Conservation (phyloP, 2,888 invertebrate species). For the Shargacucullia verbasci region DNA sequence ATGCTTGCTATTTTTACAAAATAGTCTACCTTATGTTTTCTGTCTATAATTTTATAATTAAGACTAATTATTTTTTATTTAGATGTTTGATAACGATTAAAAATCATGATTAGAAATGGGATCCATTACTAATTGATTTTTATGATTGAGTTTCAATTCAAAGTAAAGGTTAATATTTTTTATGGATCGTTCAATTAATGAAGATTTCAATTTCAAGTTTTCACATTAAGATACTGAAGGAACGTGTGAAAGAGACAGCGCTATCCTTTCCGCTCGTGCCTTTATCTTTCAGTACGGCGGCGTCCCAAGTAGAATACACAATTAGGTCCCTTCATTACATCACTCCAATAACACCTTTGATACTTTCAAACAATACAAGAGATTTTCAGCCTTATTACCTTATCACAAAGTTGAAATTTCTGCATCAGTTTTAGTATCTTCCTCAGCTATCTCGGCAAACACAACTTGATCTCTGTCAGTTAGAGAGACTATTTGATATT, state of each 20-base stretch:
- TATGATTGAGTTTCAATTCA: slow-evolving; percentile 16
- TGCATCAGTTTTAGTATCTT: slow-evolving; percentile 56
- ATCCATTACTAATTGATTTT: slow-evolving; percentile 6
- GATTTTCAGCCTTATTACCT: slow-evolving; percentile 50
- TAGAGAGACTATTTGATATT: slow-evolving; percentile 78
- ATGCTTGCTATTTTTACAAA: background rate
- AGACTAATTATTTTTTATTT: no score
- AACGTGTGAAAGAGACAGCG: slow-evolving; percentile 66
- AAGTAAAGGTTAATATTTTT: slow-evolving; percentile 7
- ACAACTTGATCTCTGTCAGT: slow-evolving; percentile 61
- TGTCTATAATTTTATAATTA: no score
- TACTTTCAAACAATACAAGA: slow-evolving; percentile 49
- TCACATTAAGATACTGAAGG: slow-evolving; percentile 54
- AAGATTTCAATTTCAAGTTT: slow-evolving; percentile 33
- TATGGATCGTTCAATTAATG: slow-evolving; percentile 21
- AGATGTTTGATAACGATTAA: no score
- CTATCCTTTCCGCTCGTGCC: slow-evolving; percentile 69
- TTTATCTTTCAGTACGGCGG: slow-evolving; percentile 76
- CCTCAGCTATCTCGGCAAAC: slow-evolving; percentile 64
- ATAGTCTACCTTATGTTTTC: background rate
- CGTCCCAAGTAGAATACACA: slow-evolving; percentile 85
- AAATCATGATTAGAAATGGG: background rate
- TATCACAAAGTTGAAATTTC: slow-evolving; percentile 43
- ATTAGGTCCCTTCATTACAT: slow-evolving; percentile 88
- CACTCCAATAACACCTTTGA: slow-evolving; percentile 87